These are phyloP conservation scores for Cochlearius cochlearius DNA, from an alignment of 2,113 vertebrate species.

Conservation along the genomic window DNA sequence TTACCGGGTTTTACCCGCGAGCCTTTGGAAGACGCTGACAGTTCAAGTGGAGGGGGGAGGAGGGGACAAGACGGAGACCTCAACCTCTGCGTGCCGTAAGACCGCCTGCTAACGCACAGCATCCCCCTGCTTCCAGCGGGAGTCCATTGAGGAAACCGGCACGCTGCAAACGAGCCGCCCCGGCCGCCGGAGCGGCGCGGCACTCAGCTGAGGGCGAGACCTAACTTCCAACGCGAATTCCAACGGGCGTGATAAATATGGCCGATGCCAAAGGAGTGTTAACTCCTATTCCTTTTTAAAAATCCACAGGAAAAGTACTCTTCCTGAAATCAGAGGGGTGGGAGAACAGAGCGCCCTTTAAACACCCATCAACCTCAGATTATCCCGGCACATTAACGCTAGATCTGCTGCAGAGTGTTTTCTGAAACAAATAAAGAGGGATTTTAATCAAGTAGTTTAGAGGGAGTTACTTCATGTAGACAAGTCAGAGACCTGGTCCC, in stretches of 20 bases:
- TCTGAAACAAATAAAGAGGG: not conserved
- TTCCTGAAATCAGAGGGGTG: not conserved
- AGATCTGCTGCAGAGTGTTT: not conserved
- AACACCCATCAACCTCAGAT: not conserved
- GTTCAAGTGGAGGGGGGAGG: not conserved
- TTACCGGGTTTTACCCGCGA: constrained; percentile 2
- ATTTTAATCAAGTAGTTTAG: not conserved
- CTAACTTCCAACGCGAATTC: not conserved
- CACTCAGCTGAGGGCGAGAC: not conserved
- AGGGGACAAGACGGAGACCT: not conserved
- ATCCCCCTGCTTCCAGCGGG: not conserved
- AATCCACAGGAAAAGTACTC: not conserved
- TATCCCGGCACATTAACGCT: not conserved
- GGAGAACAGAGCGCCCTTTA: not conserved
- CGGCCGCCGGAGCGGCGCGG: not conserved
- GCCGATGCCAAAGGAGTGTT: constrained; percentile 9
- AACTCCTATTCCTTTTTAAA: not conserved
- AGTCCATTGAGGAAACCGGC: constrained; percentile 15
- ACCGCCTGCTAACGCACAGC: not conserved
- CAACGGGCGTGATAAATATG: constrained; percentile 31
- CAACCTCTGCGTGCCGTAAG: not conserved
- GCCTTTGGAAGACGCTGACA: not conserved
- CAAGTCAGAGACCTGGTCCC: not conserved
- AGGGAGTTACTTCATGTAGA: not conserved
- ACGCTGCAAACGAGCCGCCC: not conserved